Conservation (phyloP, 2,888 invertebrate species). For the Agrotis ipsilon region DNA sequence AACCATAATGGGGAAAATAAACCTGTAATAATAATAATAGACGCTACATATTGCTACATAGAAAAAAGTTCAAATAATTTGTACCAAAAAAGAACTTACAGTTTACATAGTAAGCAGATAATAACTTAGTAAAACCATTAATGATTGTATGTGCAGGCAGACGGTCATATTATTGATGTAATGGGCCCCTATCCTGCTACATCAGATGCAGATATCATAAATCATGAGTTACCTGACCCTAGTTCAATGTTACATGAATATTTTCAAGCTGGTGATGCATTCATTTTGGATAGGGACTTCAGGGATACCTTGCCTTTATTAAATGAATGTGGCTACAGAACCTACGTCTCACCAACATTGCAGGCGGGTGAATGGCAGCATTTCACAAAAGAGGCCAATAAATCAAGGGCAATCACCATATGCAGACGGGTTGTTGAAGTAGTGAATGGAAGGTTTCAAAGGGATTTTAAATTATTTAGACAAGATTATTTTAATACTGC, state of each 20-base stretch:
- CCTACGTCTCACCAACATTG: neutral
- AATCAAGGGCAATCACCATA: conserved; percentile 4
- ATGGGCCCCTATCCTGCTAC: conserved; percentile 10
- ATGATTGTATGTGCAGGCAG: conserved; percentile 14
- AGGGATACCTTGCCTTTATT: conserved; percentile 8
- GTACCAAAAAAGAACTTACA: conserved; percentile 4
- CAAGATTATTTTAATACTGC: no score
- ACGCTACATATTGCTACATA: neutral
- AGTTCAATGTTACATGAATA: conserved; percentile 6
- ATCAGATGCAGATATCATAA: conserved; percentile 13
- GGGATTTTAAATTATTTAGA: no score
- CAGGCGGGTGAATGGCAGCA: conserved; percentile 6
- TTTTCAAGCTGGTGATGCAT: conserved; percentile 14
- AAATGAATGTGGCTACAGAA: conserved; percentile 4
- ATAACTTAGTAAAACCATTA: conserved; percentile 12
- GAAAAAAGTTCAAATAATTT: conserved; percentile 6
- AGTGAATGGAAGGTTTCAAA: no score
- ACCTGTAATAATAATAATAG: conserved; percentile 1
- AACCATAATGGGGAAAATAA: conserved; percentile 1
- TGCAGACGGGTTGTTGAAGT: neutral
- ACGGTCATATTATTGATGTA: conserved; percentile 7
- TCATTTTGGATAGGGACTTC: conserved; percentile 4
- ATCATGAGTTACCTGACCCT: conserved; percentile 12
- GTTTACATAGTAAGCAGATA: conserved; percentile 14
- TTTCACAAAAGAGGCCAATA: conserved; percentile 2